These are phyloP conservation scores for Psylliodes chrysocephalus DNA, from an alignment of 2,888 invertebrate species.

Conservation along the genomic window DNA sequence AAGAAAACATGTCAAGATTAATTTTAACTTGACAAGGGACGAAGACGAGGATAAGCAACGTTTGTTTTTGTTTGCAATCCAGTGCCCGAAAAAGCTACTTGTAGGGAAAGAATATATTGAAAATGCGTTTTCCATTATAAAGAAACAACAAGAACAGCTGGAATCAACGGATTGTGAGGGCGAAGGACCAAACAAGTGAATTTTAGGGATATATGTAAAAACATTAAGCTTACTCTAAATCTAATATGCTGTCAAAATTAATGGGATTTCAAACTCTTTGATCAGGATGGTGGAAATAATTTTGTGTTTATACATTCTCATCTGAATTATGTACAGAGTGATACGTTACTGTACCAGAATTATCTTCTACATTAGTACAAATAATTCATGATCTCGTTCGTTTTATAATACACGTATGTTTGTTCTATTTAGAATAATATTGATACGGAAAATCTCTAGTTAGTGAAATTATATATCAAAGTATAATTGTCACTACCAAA, in stretches of 20 bases:
- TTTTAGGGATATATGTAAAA: background rate
- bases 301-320: no score
- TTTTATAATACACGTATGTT: no score
- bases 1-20: constrained; percentile 31
- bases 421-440: no score
- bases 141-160: constrained; percentile 11
- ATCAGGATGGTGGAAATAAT: background rate
- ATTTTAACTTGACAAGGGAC: constrained; percentile 29
- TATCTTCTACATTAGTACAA: no score
- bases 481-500: no score
- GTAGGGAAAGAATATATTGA: constrained; percentile 12
- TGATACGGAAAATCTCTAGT: no score
- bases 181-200: background rate
- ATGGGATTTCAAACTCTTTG: background rate
- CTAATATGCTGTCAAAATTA: background rate
- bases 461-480: no score
- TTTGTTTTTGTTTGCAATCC: constrained; percentile 13
- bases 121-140: constrained; percentile 6
- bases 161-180: constrained; percentile 8
- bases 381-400: no score
- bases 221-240: background rate
- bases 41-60: constrained; percentile 22
- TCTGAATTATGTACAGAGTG: no score
- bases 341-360: no score
- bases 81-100: constrained; percentile 2